Conservation (phyloP, 2,113 vertebrate genomes). For the Sminthopsis crassicaudata region DNA sequence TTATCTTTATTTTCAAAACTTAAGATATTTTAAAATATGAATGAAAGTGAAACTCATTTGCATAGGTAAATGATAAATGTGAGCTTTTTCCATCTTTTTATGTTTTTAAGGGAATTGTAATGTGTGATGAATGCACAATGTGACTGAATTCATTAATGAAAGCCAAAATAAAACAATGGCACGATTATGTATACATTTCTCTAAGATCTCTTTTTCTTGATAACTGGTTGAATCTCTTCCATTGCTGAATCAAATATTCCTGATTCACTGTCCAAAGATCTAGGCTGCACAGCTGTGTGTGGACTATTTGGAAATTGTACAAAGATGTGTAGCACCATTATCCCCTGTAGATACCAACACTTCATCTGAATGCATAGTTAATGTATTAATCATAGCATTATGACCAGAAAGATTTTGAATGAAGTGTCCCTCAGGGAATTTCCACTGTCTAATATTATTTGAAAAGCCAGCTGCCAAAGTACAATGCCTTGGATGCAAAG, state of each 20-base stretch:
- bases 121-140: constrained; percentile 77
- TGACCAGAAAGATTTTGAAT: constrained; percentile 99
- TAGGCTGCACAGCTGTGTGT: constrained; percentile 96
- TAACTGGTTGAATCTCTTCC: constrained; percentile 96
- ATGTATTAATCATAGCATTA: constrained; percentile 97
- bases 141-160: constrained; percentile 69
- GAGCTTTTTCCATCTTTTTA: not conserved
- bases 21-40: not conserved
- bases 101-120: constrained; percentile 73
- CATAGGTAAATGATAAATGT: not conserved
- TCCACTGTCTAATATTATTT: constrained; percentile 99
- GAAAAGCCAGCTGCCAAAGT: constrained; percentile 98
- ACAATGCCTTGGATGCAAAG: constrained; percentile 95
- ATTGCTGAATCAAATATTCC: constrained; percentile 98
- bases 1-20: not conserved
- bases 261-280: constrained; percentile 98
- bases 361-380: constrained; percentile 96
- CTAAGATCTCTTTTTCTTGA: constrained; percentile 98
- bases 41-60: not conserved
- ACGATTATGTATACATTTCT: constrained; percentile 33
- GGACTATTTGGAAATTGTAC: constrained; percentile 99
- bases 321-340: constrained; percentile 98
- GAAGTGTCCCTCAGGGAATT: constrained; percentile 97
- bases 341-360: constrained; percentile 98
- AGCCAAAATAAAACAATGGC: constrained; percentile 59